phyloP scores from a whole-genome alignment of 1,140 invertebrate genomes.

The Neodiprion fabricii region DNA sequence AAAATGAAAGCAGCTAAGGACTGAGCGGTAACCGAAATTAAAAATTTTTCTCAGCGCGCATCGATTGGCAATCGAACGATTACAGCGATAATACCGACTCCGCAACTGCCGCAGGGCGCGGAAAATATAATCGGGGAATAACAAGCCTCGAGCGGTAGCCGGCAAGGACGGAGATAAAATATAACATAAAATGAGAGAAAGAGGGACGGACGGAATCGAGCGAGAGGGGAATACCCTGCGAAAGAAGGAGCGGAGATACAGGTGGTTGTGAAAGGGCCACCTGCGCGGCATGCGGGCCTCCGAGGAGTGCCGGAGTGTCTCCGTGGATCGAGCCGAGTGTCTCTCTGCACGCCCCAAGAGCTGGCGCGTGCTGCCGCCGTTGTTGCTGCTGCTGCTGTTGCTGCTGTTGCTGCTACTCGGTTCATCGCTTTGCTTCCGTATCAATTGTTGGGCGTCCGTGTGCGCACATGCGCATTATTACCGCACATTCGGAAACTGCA shows the following conservation, averaged over 20 bases:
- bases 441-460: neutral
- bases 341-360: neutral
- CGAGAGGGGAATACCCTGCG: neutral
- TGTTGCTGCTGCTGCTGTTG: neutral
- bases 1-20: too few species aligned
- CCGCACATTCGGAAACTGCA: neutral
- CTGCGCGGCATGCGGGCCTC: conserved; percentile 5
- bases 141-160: too few species aligned
- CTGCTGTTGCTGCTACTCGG: neutral
- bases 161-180: neutral
- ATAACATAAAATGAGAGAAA: neutral
- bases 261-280: conserved; percentile 6
- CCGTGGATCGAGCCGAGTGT: conserved; percentile 4
- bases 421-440: neutral
- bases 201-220: neutral
- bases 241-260: neutral
- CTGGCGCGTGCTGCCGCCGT: neutral
- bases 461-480: neutral
- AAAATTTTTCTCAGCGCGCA: too few species aligned
- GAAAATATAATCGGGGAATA: too few species aligned
- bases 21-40: too few species aligned
- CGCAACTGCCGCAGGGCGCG: too few species aligned
- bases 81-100: too few species aligned
- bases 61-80: too few species aligned
- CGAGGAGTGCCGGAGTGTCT: neutral